Conservation (phyloP, 2,797 vertebrate genomes). For the Esox masquinongy region DNA sequence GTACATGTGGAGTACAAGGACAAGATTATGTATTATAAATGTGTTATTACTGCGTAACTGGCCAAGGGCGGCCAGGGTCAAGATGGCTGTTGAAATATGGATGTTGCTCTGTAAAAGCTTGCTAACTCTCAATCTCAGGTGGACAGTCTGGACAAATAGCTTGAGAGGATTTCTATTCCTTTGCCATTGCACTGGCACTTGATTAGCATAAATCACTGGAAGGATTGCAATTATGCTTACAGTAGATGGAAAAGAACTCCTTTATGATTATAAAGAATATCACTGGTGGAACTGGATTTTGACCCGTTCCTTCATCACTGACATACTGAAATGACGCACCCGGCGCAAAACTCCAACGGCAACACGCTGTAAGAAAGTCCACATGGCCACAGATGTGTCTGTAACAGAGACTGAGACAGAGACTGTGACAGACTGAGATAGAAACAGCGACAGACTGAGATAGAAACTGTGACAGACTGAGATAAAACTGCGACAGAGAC, state of each 20-base stretch:
- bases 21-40: slow-evolving; percentile 78
- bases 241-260: neutral
- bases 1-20: slow-evolving; percentile 70
- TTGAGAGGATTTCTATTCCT: slow-evolving; percentile 64
- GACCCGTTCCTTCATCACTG: neutral
- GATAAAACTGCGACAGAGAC: neutral
- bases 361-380: slow-evolving; percentile 28
- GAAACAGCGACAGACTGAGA: neutral
- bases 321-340: neutral
- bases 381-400: slow-evolving; percentile 37
- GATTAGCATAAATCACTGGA: slow-evolving; percentile 32
- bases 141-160: slow-evolving; percentile 65
- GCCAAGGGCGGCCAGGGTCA: slow-evolving; percentile 74
- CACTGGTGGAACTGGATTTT: no score
- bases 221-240: slow-evolving; percentile 16
- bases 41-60: slow-evolving; percentile 77
- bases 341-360: neutral
- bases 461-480: no score
- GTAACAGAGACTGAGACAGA: no score
- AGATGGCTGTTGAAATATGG: slow-evolving; percentile 75
- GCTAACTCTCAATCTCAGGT: slow-evolving; percentile 67
- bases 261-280: neutral
- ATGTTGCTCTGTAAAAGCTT: slow-evolving; percentile 68
- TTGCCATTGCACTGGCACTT: slow-evolving; percentile 31
- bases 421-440: no score